Conservation (phyloP, 2,797 vertebrate genomes). For the Acanthiza pusilla region DNA sequence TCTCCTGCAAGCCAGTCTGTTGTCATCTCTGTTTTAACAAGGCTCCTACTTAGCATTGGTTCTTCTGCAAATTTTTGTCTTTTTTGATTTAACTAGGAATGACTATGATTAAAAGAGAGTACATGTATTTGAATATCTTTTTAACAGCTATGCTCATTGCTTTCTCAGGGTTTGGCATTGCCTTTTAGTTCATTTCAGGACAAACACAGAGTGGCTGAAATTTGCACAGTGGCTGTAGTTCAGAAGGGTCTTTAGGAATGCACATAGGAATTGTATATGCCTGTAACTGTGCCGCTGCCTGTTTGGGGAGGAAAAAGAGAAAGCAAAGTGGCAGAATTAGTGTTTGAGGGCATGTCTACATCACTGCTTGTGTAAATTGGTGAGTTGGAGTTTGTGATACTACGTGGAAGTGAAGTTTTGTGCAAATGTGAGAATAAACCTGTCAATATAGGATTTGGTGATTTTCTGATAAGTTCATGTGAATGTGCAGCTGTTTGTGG, state of each 20-base stretch:
- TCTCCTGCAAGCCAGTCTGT: slow-evolving; percentile 6
- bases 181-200: slow-evolving; percentile 26
- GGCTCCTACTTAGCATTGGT: neutral
- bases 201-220: neutral
- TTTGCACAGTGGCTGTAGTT: neutral
- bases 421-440: neutral
- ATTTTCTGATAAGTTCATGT: neutral
- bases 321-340: neutral
- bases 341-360: neutral
- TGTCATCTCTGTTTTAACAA: neutral
- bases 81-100: slow-evolving; percentile 17
- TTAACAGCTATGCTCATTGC: neutral
- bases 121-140: slow-evolving; percentile 33
- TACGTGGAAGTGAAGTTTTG: neutral
- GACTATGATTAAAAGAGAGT: slow-evolving; percentile 2
- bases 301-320: neutral
- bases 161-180: neutral
- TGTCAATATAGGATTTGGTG: neutral
- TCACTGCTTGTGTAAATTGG: neutral
- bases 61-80: neutral
- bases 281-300: neutral
- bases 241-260: neutral
- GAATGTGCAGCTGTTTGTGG: neutral
- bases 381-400: neutral
- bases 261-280: neutral